Evolutionary conservation across 2,888 invertebrate species (phyloP).

Genomic region (Dicycla oo): DNA sequence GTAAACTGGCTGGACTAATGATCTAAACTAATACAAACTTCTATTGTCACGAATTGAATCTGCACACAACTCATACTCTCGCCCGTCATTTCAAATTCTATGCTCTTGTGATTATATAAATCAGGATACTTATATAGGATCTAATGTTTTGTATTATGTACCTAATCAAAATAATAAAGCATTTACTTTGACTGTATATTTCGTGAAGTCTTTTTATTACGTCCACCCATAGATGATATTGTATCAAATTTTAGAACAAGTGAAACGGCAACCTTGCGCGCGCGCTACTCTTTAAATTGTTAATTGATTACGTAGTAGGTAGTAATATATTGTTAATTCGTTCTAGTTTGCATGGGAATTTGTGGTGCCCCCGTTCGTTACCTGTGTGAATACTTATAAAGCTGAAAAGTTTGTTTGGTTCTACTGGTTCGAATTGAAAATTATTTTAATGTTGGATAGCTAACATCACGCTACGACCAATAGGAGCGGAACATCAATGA

Average conservation of each 20-base stretch:
- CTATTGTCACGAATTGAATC: conserved; percentile 2
- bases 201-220: conserved; percentile 39
- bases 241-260: conserved; percentile 36
- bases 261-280: conserved; percentile 52
- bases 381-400: too few species aligned
- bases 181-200: conserved; percentile 59
- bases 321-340: conserved; percentile 47
- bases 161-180: conserved; percentile 61
- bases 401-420: too few species aligned
- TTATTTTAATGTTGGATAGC: too few species aligned
- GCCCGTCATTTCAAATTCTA: conserved; percentile 28
- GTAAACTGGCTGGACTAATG: background rate
- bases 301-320: conserved; percentile 43
- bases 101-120: conserved; percentile 49
- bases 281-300: conserved; percentile 39
- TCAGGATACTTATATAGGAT: conserved; percentile 36
- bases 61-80: conserved; percentile 10
- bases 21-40: background rate
- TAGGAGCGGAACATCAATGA: too few species aligned
- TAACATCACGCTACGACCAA: too few species aligned
- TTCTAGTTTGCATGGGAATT: conserved; percentile 25
- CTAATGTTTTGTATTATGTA: conserved; percentile 55
- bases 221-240: conserved; percentile 24
- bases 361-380: background rate
- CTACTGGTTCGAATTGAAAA: too few species aligned